phyloP scores from a whole-genome alignment of 2,113 vertebrate species.

The Gallinago paraguaiae region DNA sequence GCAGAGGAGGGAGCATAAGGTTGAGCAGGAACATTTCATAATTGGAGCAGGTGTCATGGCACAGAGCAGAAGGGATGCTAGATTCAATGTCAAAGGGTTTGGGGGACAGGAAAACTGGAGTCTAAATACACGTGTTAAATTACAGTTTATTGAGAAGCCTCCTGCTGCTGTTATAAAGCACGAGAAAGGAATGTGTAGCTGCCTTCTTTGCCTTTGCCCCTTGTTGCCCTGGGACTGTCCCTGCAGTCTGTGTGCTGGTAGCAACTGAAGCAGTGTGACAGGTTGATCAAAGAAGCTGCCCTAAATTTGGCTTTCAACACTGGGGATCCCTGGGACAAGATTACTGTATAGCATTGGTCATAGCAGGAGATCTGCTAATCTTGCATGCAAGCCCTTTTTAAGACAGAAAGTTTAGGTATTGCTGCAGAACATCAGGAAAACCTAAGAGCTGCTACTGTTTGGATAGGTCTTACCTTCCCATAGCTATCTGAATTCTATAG shows the following conservation, averaged over 20 bases:
- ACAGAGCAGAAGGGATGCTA: not conserved
- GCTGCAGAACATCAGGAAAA: not conserved
- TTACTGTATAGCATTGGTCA: fast-evolving
- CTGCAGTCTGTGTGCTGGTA: not conserved
- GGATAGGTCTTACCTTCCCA: not conserved
- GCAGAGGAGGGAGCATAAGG: not conserved
- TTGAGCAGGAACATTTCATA: not conserved
- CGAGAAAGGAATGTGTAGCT: not conserved
- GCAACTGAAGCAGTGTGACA: not conserved
- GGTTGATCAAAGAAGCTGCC: not conserved
- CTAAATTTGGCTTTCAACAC: not conserved
- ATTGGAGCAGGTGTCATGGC: not conserved
- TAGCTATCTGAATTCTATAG: not conserved
- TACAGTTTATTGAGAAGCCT: not conserved
- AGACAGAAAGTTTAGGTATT: not conserved
- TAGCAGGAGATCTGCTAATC: not conserved
- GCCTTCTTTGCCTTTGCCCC: not conserved
- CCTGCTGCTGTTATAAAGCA: not conserved
- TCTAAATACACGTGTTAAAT: not conserved
- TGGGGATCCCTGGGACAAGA: not conserved
- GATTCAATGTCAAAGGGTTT: not conserved
- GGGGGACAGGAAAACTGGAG: not conserved
- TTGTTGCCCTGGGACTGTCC: not conserved
- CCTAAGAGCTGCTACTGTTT: not conserved
- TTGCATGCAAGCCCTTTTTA: not conserved